phyloP scores from a whole-genome alignment of 2,113 vertebrate genomes.

The Terrapene triunguis region DNA sequence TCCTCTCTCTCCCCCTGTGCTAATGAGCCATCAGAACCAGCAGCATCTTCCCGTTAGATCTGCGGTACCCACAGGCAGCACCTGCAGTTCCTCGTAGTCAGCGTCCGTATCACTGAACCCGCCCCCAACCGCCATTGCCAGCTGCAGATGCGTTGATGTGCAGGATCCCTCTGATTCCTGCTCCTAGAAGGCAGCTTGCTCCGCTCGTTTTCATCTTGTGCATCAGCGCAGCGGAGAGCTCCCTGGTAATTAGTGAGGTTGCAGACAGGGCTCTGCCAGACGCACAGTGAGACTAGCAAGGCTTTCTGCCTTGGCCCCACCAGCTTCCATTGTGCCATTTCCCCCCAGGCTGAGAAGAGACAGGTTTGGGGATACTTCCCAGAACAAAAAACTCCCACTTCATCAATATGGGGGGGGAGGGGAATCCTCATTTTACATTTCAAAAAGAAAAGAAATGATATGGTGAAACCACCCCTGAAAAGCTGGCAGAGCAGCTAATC shows the following conservation, averaged over 20 bases:
- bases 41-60: not conserved
- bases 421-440: not conserved
- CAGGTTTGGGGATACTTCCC: not conserved
- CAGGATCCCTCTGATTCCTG: not conserved
- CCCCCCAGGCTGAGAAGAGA: not conserved
- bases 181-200: not conserved
- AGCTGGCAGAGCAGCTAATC: not conserved
- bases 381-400: not conserved
- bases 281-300: fast-evolving
- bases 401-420: not conserved
- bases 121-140: not conserved
- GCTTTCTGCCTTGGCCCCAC: fast-evolving
- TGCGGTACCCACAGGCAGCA: fast-evolving
- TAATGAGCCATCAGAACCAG: fast-evolving
- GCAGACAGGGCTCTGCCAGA: not conserved
- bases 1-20: not conserved
- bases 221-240: not conserved
- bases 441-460: not conserved
- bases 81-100: too few relatives aligned
- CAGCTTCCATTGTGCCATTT: not conserved
- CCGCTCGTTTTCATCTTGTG: not conserved
- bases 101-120: not conserved
- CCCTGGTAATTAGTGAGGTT: not conserved
- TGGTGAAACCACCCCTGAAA: not conserved
- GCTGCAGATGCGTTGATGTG: not conserved